Evolutionary conservation across 2,113 vertebrate species (phyloP), one percentile per base, ranked within the genome.

Genomic region (Myotis davidii): DNA sequence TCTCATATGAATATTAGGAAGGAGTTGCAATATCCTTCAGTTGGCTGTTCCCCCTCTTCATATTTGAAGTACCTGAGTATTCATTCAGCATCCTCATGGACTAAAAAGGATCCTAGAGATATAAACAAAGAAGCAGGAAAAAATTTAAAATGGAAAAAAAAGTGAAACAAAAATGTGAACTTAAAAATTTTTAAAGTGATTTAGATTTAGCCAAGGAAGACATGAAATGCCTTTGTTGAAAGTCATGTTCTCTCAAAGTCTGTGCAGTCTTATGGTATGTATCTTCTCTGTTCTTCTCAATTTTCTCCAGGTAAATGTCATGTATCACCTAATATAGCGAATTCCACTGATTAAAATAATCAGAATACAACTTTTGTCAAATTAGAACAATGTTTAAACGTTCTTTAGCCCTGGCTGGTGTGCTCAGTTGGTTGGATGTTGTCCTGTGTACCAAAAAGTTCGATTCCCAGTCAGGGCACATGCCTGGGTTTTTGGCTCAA

Each of bases 301-400:
- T 34, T 78, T 91, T 65, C 70, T 56, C 74, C 25, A 56, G 50
- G 39, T 78, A 50, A 85, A 74, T 48, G 67, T n/a, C 77, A 54
- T 5, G 8, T 74, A 82, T 61, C 52, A 52, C 27, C 27, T 90
- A 42, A 52, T 48, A 52, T 85, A 64, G 27, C 37, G 9, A 87
- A 82, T 27, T 86, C 67, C 56, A 59, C 29, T 42, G 27, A 86
- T 52, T 83, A 50, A 70, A 85, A 87, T 61, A 23, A 27, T 74
- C 29, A 70, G 61, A 85, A 12, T 56, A 90, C 21, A 50, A 65
- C 37, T 85, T 56, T 78, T 48, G 25, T 37, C 0, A 6, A 52
- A 37, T 59, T 16, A 87, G 83, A 73, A 76, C 67, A 70, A 27
- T 74, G 45, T 87, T 87, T 73, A 23, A 73, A 94, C 73, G 65